These are phyloP conservation scores for Ips nitidus DNA, from an alignment of 1,140 invertebrate genomes.

Conservation along the genomic window DNA sequence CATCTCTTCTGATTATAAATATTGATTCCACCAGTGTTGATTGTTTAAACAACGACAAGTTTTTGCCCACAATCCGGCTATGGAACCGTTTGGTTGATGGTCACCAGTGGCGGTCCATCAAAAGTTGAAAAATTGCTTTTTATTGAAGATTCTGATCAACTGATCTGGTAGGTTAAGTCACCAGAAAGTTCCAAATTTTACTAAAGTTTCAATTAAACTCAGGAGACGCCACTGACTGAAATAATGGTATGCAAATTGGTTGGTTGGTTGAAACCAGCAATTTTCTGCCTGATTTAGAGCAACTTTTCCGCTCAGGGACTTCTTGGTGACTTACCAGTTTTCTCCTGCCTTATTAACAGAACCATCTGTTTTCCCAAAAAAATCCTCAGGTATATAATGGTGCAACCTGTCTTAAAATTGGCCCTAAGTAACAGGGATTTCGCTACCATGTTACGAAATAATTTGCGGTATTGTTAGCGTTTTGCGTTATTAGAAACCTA, in stretches of 20 bases:
- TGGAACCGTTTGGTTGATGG: background rate
- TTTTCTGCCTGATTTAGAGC: constrained; percentile 24
- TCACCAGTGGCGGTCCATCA: background rate
- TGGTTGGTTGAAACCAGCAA: constrained; percentile 13
- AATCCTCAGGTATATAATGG: too few species aligned
- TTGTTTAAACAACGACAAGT: constrained; percentile 14
- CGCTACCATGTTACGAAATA: constrained; percentile 28
- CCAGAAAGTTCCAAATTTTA: too few species aligned
- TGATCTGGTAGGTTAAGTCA: too few species aligned
- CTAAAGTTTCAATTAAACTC: too few species aligned
- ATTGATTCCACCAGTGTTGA: constrained; percentile 18
- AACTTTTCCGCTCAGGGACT: constrained; percentile 19
- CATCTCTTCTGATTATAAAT: constrained; percentile 21
- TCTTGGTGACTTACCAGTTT: too few species aligned
- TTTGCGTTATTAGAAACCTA: constrained; percentile 6
- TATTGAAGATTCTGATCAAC: too few species aligned
- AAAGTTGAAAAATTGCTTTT: too few species aligned
- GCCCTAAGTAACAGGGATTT: constrained; percentile 11
- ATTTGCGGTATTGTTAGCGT: constrained; percentile 14
- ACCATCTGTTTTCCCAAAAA: too few species aligned
- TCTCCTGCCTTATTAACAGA: too few species aligned
- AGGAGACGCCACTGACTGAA: too few species aligned
- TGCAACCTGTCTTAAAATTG: constrained; percentile 11
- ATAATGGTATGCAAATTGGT: constrained; percentile 25
- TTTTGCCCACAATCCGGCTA: background rate